Evolutionary conservation across 2,113 vertebrate species (phyloP), one percentile per base, ranked within the genome.

Genomic region (Passerina amoena): DNA sequence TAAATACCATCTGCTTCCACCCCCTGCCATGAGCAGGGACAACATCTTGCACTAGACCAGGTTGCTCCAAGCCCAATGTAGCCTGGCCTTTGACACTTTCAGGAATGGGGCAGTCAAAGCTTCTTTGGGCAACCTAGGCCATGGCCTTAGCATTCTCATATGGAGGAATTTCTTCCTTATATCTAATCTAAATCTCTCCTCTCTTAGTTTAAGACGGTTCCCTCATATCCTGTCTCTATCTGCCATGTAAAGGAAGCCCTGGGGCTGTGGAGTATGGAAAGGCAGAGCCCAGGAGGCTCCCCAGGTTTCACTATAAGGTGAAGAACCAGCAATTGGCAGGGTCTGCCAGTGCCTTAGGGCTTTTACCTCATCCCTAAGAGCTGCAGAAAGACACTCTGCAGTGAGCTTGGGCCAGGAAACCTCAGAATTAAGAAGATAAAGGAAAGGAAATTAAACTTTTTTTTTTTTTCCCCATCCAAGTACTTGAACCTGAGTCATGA

Each of bases 301-400:
- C 18, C 0, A 0, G 9, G 42, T 45, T 56, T 57, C 51, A 12
- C 31, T 9, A 21, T 16, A 14, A 24, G 47, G 61, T 38, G 42
- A 69, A 79, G 31, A 75, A 24, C 6, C 42, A 76, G 48, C 30
- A 78, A 35, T 2, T 56, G 35, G 73, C 42, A 64, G 17, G 37
- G 31, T 37, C 47, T 81, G n/a, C 12, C 69, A 37, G 10, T 31
- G 38, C 19, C 22, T 78, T 38, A 30, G 14, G 5, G 20, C 7
- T 33, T 87, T 82, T 35, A 1, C 12, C 42, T 50, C 31, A 53
- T 51, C 25, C 27, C 59, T 70, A 28, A 54, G 44, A 65, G 54
- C 5, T 21, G 27, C 47, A 44, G 61, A 13, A 57, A 59, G 56
- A 44, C 25, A 57, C 1, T 0, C 25, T 35, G 24, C 0, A 0